These are phyloP conservation scores for Scrobipalpa atriplicella DNA, from an alignment of 2,888 invertebrate species.

Conservation along the genomic window DNA sequence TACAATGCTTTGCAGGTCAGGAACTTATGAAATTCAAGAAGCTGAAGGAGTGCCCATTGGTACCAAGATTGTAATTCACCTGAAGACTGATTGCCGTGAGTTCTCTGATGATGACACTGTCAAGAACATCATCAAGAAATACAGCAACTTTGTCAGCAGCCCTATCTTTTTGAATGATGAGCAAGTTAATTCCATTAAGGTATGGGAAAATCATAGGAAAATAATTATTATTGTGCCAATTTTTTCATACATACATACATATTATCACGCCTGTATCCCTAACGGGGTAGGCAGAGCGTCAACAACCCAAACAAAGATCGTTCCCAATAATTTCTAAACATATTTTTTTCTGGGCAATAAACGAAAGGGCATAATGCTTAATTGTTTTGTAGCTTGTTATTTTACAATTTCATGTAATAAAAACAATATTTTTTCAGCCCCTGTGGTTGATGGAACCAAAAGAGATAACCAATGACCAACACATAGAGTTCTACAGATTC, in stretches of 20 bases:
- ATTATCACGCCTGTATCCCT: too few relatives aligned
- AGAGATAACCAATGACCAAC: slow-evolving; percentile 92
- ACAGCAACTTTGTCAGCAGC: slow-evolving; percentile 98
- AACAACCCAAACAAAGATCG: too few relatives aligned
- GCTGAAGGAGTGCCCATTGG: slow-evolving; percentile 93
- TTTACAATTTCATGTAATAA: too few relatives aligned
- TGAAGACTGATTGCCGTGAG: slow-evolving; percentile 94
- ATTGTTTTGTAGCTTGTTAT: too few relatives aligned
- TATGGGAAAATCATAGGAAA: too few relatives aligned
- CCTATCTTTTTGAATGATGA: slow-evolving; percentile 96
- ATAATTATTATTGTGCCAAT: too few relatives aligned
- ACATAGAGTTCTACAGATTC: slow-evolving; percentile 96
- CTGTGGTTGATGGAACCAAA: slow-evolving; percentile 97
- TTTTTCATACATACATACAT: too few relatives aligned
- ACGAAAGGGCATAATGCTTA: too few relatives aligned
- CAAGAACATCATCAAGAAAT: slow-evolving; percentile 94
- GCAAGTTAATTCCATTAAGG: slow-evolving; percentile 93
- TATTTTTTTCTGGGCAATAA: too few relatives aligned
- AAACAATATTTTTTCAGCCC: slow-evolving; percentile 86
- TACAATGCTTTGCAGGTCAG: slow-evolving; percentile 87
- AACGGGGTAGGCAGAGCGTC: too few relatives aligned
- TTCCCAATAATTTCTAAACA: too few relatives aligned
- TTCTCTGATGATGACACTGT: slow-evolving; percentile 94
- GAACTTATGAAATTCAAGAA: slow-evolving; percentile 94
- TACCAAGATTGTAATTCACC: slow-evolving; percentile 95